Base-by-base conservation (phyloP, 2,797 vertebrate genomes). In the Hybognathus amarus region DNA sequence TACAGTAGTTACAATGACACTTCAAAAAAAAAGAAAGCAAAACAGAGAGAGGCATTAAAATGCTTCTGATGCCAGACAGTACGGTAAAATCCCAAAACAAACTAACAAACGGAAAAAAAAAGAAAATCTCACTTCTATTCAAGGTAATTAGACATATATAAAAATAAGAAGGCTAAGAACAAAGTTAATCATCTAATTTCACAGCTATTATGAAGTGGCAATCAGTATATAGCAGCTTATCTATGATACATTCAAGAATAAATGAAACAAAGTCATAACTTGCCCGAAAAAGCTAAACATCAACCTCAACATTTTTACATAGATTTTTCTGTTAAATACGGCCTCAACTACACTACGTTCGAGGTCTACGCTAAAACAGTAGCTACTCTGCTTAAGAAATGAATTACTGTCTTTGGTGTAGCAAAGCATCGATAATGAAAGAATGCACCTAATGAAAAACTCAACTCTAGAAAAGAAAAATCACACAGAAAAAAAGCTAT, bases 171-270 rank as follows among this genome's bases (percentile, higher is more conserved):
- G 90, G 96, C 95, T 93, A 96, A 96, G 93, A 96, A 96, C 94
- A 96, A 97, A 92, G 95, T 97, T 96, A 97, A 96, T 97, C 96
- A 96, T 96, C 96, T 96, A 97, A 96, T 96, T 98, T 99, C 97
- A 98, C 98, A 98, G 97, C 97, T 98, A 99, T 97, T 92, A 89
- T 93, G 96, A 98, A 97, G 97, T 98, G 97, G 97, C 97, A 95
- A 98, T 97, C 96, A 94, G 97, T 97, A 98, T 96, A 97, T 98
- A 99, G 98, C 98, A 98, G 97, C 97, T 96, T 97, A 97, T 97
- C 96, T 97, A 97, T 96, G 94, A 97, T 98, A 99, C 97, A 99
- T 98, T 98, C 97, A 97, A 97, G 96, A 78, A 98, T 96, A 96
- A 96, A 97, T 95, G 95, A 96, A 96, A 97, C 94, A 93, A 96